Base-by-base conservation (phyloP, 2,113 vertebrate genomes). In the Suricata suricatta region DNA sequence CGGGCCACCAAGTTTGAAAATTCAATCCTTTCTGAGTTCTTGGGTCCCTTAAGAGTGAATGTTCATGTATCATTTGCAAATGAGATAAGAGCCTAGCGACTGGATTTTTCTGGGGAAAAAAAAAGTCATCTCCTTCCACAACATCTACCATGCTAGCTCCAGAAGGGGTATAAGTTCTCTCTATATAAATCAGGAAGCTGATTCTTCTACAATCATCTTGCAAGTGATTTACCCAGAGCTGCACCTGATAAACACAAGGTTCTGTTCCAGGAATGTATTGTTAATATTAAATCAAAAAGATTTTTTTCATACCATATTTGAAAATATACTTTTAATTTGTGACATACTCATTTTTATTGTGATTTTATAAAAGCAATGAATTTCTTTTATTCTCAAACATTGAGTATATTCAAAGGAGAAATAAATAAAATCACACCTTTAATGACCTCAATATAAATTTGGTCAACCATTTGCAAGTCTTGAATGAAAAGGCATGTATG, bases 281-380 rank as follows among this genome's bases (percentile, higher is more conserved):
- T 33, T 54, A 38, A 19, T 84, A 27, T 11, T n/a, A 81, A 94
- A 74, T 21, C 19, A 50, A 80, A 31, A 69, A 47, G 31, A 19
- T 41, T 50, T 72, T n/a, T 60, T 63, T 33, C n/a, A 50, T 4
- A 92, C 8, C 13, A 1, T 19, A 25, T 52, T 80, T 92, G 1
- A 44, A 92, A 76, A 93, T 23, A 19, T n/a, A 88, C 3, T 54
- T 66, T 38, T 68, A 41, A 41, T 94, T 76, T 74, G 33, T 82
- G 68, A 52, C 3, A 68, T 95, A 35, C 3, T 92, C 6, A 88
- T 81, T 82, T 54, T 84, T 50, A 41, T 7, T 88, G 33, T 74
- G 50, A 88, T 91, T 80, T 94, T 47, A 54, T 57, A 82, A 66
- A 15, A 84, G 66, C 81, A 94, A 90, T 29, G 54, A 90, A 76